Conservation (phyloP, 2,888 invertebrate species). For the Urechis unicinctus region DNA sequence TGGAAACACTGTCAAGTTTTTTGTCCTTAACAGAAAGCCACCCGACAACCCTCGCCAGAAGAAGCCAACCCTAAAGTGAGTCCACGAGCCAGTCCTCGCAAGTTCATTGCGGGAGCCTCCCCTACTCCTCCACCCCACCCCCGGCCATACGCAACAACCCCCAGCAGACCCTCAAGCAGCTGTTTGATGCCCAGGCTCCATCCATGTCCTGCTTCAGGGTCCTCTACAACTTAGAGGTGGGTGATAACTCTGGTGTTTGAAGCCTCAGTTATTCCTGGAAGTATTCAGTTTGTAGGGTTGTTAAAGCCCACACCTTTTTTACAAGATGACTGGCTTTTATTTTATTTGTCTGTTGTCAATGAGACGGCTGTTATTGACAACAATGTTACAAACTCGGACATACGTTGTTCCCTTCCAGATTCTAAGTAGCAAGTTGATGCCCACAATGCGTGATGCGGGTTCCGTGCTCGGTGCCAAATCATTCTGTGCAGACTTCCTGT, state of each 20-base stretch:
- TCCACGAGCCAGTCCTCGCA: slow-evolving; percentile 41
- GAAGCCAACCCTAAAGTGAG: slow-evolving; percentile 26
- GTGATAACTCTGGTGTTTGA: background rate
- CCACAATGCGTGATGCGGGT: slow-evolving; percentile 42
- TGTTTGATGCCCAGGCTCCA: slow-evolving; percentile 45
- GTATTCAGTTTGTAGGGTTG: background rate
- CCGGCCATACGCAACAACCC: slow-evolving; percentile 21
- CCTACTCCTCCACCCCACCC: slow-evolving; percentile 22
- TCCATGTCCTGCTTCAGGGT: slow-evolving; percentile 51
- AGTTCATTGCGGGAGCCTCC: slow-evolving; percentile 30
- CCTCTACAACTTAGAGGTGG: slow-evolving; percentile 53
- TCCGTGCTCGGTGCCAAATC: slow-evolving; percentile 36
- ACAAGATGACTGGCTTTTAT: background rate
- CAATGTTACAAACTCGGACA: background rate
- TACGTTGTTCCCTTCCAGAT: slow-evolving; percentile 41
- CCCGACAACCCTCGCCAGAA: background rate
- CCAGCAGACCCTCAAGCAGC: slow-evolving; percentile 40
- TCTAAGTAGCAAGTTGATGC: slow-evolving; percentile 51
- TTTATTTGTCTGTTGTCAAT: background rate
- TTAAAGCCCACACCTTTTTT: background rate
- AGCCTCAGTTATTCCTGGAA: background rate
- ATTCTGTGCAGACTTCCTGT: slow-evolving; percentile 52
- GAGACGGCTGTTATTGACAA: background rate
- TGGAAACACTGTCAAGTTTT: no score
- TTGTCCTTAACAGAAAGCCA: slow-evolving; percentile 7